Conservation (phyloP, 2,797 vertebrate species). For the Tragelaphus oryx region DNA sequence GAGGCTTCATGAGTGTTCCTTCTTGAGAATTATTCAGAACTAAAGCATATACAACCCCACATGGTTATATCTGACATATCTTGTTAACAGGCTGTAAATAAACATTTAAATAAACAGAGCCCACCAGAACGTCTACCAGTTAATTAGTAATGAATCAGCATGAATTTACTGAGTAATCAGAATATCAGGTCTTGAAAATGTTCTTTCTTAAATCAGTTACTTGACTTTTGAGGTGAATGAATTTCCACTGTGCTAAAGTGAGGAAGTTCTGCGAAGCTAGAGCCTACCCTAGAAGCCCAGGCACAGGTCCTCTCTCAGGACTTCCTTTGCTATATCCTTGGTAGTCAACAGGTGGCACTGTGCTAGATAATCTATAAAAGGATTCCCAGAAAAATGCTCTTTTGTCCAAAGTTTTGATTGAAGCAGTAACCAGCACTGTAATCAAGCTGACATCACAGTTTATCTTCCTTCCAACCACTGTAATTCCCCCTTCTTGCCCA, state of each 20-base stretch:
- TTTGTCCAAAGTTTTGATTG: slow-evolving; percentile 2
- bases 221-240: background rate
- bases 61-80: background rate
- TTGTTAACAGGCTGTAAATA: background rate
- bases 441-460: slow-evolving; percentile 5
- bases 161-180: background rate
- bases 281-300: background rate
- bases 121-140: background rate
- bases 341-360: background rate
- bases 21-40: background rate
- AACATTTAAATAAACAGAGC: background rate
- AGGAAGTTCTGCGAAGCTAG: background rate
- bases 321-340: background rate
- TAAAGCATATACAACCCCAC: background rate
- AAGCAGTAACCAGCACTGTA: background rate
- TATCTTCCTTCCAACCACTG: background rate
- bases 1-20: background rate
- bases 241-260: background rate
- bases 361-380: background rate
- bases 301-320: no score
- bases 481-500: slow-evolving; percentile 6
- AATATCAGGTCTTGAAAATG: background rate
- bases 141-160: background rate
- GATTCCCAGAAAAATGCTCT: background rate
- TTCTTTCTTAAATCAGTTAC: background rate